Conservation (phyloP, 2,797 vertebrate genomes). For the Oryzias dopingdopingensis region DNA sequence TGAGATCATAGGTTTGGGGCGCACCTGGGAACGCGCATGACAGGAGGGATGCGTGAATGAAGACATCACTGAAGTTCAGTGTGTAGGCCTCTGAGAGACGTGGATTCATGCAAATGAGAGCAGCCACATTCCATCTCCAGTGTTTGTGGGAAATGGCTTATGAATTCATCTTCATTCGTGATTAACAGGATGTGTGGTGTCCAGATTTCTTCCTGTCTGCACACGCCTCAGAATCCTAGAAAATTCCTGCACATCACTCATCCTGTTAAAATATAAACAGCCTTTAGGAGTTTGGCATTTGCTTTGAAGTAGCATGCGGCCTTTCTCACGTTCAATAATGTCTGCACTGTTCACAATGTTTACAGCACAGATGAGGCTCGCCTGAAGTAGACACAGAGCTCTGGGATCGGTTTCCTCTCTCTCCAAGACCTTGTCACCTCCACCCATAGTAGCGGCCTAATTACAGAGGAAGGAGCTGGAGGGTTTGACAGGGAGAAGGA, state of each 20-base stretch:
- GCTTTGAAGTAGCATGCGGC: conserved; percentile 19
- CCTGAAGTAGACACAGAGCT: conserved; percentile 44
- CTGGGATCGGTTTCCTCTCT: conserved; percentile 56
- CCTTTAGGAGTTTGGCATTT: conserved; percentile 25
- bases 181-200: conserved; percentile 27
- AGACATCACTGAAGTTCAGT: conserved; percentile 40
- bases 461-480: conserved; percentile 59
- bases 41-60: conserved; percentile 23
- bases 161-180: no score
- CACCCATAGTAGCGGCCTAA: conserved; percentile 52
- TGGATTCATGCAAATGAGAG: no score
- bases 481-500: conserved; percentile 29
- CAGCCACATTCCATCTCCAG: not conserved
- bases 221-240: conserved; percentile 36
- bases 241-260: conserved; percentile 21
- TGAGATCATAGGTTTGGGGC: conserved; percentile 72
- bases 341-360: conserved; percentile 36
- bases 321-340: conserved; percentile 22
- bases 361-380: conserved; percentile 37
- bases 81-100: conserved; percentile 25
- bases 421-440: conserved; percentile 54
- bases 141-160: not conserved
- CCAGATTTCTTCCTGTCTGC: conserved; percentile 31
- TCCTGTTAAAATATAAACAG: conserved; percentile 9
- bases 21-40: conserved; percentile 65